Conservation (phyloP, 2,888 invertebrate species). For the Pseudococcus longispinus region DNA sequence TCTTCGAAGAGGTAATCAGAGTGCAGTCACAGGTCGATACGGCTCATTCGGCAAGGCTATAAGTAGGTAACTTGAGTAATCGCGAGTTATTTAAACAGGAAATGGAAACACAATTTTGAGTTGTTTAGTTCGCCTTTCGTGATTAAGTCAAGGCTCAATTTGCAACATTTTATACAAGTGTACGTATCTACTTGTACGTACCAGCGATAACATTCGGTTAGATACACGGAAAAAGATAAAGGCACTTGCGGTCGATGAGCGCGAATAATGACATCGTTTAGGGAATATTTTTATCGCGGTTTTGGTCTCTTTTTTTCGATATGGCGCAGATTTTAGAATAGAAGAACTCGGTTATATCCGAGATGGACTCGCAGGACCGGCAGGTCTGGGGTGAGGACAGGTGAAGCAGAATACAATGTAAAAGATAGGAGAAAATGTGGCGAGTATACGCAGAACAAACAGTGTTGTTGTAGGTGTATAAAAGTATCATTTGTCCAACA, state of each 20-base stretch:
- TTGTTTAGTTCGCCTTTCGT: neutral
- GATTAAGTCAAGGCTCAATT: neutral
- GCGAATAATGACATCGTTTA: neutral
- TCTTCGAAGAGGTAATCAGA: neutral
- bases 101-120: neutral
- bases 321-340: neutral
- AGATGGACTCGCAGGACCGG: neutral
- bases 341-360: neutral
- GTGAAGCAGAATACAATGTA: neutral
- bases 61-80: neutral
- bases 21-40: neutral
- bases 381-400: neutral
- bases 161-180: neutral
- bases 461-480: neutral
- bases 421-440: neutral
- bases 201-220: conserved; percentile 1
- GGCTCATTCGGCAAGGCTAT: neutral
- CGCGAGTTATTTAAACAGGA: neutral
- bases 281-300: neutral
- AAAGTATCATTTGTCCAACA: neutral
- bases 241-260: neutral
- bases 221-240: neutral
- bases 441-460: neutral
- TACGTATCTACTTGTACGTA: neutral
- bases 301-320: neutral